Conservation (phyloP, 2,113 vertebrate species). For the Hassar affinis region DNA sequence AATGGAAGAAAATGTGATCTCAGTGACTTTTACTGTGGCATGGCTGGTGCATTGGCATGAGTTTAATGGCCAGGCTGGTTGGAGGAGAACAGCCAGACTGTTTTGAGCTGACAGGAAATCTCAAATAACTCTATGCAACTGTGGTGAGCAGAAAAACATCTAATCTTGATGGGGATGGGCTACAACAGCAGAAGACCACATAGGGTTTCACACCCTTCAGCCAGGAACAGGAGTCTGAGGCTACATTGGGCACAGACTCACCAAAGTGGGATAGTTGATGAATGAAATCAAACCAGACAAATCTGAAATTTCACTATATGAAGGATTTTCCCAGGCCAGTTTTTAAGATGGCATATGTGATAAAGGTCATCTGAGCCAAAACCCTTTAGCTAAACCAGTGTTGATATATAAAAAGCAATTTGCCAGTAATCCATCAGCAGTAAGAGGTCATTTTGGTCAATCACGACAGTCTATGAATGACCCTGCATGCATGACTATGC, state of each 20-base stretch:
- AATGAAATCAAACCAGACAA: neutral
- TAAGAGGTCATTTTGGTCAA: neutral
- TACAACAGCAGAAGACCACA: too few species aligned
- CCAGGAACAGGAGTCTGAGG: neutral
- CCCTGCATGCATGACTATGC: conserved; percentile 4
- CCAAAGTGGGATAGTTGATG: neutral
- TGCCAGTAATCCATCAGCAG: neutral
- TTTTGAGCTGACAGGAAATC: neutral
- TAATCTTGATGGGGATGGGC: neutral
- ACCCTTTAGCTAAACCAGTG: conserved; percentile 8
- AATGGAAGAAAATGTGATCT: neutral
- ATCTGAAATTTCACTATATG: neutral
- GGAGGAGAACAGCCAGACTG: neutral
- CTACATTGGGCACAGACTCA: neutral
- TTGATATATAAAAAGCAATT: conserved; percentile 11
- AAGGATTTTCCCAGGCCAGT: neutral
- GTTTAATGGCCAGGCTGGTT: neutral
- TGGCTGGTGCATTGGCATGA: neutral
- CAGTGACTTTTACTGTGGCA: neutral
- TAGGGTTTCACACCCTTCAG: neutral
- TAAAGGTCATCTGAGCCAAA: neutral
- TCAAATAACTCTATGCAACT: neutral
- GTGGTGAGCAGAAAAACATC: neutral
- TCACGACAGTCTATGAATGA: neutral
- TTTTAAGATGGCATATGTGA: neutral